Percentiles rank a stretch among this genome's conserved stretches.
phyloP scores from a whole-genome alignment of 2,888 invertebrate species.

The Taphrorychus bicolor region DNA sequence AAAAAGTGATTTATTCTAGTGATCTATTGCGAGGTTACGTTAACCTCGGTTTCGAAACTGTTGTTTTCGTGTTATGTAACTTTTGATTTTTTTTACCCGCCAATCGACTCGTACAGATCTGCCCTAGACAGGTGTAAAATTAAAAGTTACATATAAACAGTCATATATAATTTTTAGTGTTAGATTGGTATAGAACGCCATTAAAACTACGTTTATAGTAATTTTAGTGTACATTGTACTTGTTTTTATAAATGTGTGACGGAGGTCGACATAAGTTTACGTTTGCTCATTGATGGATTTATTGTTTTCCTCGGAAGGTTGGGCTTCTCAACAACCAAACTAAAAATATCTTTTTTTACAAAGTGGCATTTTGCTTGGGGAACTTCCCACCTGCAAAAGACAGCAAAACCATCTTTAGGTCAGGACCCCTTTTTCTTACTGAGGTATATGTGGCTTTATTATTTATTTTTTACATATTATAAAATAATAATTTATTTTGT shows the following conservation, averaged over 20 bases:
- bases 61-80: slow-evolving; percentile 18
- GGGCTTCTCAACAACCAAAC: background rate
- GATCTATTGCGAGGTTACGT: slow-evolving; percentile 29
- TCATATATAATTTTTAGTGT: slow-evolving; percentile 5
- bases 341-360: no score
- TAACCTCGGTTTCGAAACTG: slow-evolving; percentile 16
- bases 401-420: background rate
- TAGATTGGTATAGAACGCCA: slow-evolving; percentile 11
- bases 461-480: background rate
- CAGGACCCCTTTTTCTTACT: background rate
- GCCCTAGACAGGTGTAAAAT: slow-evolving; percentile 13
- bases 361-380: no score
- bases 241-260: background rate
- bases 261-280: background rate
- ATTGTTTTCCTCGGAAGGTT: background rate
- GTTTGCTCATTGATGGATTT: background rate
- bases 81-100: slow-evolving; percentile 1
- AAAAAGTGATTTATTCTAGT: slow-evolving; percentile 26
- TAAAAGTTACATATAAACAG: slow-evolving; percentile 28
- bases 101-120: background rate
- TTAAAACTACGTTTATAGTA: background rate
- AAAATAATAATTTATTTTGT: slow-evolving; percentile 12
- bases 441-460: background rate
- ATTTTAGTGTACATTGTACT: background rate
- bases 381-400: background rate